Percentiles rank a stretch among this genome's conserved stretches.
Conservation (phyloP, 2,113 vertebrate species). For the Electrona antarctica region DNA sequence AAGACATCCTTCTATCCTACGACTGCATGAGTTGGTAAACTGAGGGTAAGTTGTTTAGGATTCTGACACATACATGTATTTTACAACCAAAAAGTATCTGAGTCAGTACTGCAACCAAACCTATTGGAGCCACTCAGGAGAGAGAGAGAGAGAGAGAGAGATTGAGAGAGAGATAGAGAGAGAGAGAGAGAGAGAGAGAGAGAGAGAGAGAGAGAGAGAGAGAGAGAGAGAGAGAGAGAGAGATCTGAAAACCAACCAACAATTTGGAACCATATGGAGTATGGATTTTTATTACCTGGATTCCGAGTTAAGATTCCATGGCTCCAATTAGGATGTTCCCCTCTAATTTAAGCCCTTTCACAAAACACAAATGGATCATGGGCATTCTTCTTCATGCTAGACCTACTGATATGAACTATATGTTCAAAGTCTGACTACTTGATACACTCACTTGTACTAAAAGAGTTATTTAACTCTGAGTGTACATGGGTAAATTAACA, state of each 20-base stretch:
- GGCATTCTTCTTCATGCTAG: neutral
- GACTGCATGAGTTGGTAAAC: neutral
- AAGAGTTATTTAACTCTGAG: no score
- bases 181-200: neutral
- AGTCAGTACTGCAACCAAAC: constrained; percentile 46
- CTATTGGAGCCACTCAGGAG: constrained; percentile 19
- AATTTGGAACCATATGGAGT: constrained; percentile 14
- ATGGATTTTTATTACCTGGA: constrained; percentile 44
- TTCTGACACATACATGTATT: constrained; percentile 1
- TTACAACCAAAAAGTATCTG: constrained; percentile 8
- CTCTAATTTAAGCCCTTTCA: neutral
- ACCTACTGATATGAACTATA: neutral
- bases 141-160: neutral
- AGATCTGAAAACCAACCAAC: constrained; percentile 4
- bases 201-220: neutral
- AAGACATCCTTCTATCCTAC: neutral
- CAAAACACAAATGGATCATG: constrained; percentile 3
- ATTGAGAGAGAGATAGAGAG: neutral
- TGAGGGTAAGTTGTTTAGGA: no score
- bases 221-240: neutral
- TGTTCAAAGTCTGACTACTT: neutral
- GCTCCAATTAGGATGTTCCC: constrained; percentile 7
- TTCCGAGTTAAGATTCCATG: constrained; percentile 23
- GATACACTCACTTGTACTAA: no score
- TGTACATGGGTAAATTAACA: no score